Percentiles rank a stretch among this genome's conserved stretches.
phyloP scores from a whole-genome alignment of 2,797 vertebrate species.

The Scolopax bukidnonensis region DNA sequence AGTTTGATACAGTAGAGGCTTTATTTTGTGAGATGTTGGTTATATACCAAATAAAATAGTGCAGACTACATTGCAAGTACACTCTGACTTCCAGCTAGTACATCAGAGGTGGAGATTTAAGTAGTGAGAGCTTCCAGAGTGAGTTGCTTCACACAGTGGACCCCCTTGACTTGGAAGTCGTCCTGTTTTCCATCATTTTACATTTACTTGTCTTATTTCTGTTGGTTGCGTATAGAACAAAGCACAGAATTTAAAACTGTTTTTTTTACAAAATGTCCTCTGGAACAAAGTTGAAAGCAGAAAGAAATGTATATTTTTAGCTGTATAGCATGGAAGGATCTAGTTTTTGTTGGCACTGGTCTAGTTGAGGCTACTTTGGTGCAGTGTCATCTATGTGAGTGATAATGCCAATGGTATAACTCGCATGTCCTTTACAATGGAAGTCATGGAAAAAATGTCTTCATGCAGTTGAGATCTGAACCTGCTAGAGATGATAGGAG shows the following conservation, averaged over 20 bases:
- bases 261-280: not conserved
- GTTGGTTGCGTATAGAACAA: accelerated
- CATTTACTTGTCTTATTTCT: not conserved
- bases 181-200: not conserved
- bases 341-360: not conserved
- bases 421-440: not conserved
- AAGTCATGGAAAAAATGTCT: not conserved
- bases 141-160: not conserved
- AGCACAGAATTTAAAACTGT: not conserved
- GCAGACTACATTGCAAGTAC: not conserved
- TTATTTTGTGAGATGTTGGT: not conserved
- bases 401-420: not conserved
- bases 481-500: not conserved
- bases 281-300: not conserved
- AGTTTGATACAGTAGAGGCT: not conserved
- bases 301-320: not conserved
- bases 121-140: not conserved
- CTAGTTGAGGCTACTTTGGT: not conserved
- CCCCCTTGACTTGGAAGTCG: not conserved
- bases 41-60: not conserved
- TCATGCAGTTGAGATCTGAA: accelerated
- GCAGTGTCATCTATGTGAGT: not conserved
- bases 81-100: not conserved
- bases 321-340: accelerated
- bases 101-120: not conserved